phyloP scores from a whole-genome alignment of 1,140 invertebrate genomes.

The Temnothorax curvispinosus region DNA sequence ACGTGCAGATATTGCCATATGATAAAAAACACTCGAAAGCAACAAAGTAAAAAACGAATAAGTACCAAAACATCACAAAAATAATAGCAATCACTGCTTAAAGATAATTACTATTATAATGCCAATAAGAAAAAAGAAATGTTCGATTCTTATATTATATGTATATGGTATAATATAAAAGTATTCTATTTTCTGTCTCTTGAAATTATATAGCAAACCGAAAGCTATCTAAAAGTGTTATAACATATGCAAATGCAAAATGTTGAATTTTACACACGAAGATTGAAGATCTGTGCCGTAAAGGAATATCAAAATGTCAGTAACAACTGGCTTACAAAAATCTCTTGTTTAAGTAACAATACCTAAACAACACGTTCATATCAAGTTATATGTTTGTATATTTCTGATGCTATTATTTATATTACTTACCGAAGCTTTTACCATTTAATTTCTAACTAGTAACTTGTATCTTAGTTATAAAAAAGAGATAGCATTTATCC shows the following conservation, averaged over 20 bases:
- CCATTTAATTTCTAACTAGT: not conserved
- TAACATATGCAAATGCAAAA: not conserved
- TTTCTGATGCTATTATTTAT: not conserved
- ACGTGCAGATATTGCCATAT: conserved; percentile 45
- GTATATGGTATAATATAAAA: not conserved
- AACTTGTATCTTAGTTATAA: not conserved
- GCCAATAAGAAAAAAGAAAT: not conserved
- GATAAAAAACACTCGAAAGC: conserved; percentile 55
- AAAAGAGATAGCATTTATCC: conserved; percentile 3
- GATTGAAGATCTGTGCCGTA: not conserved
- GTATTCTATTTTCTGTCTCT: not conserved
- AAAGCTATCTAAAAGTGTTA: not conserved
- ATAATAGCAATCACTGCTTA: not conserved
- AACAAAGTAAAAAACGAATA: not conserved
- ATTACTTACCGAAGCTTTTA: not conserved
- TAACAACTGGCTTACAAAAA: not conserved
- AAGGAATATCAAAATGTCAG: not conserved
- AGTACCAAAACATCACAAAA: not conserved
- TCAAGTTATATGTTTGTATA: not conserved
- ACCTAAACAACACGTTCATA: not conserved
- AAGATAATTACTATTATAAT: not conserved
- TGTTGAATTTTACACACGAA: not conserved
- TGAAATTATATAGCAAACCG: not conserved
- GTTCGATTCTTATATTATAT: not conserved
- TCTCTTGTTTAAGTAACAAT: not conserved